These are phyloP conservation scores for Sebastes diploproa DNA, from an alignment of 2,797 vertebrate species.

Conservation along the genomic window DNA sequence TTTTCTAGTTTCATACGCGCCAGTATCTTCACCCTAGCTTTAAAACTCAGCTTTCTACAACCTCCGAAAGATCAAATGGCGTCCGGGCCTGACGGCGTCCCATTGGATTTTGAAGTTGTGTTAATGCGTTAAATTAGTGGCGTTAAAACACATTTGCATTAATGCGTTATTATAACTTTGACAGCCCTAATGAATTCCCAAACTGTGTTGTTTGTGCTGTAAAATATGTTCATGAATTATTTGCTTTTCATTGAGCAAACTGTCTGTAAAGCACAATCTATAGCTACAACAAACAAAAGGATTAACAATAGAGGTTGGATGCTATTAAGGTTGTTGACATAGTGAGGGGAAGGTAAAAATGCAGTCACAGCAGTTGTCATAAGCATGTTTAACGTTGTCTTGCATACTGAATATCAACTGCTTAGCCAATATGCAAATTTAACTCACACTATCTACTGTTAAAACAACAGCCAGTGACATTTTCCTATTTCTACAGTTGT, in stretches of 20 bases:
- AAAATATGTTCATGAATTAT: background rate
- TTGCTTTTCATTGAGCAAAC: background rate
- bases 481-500: background rate
- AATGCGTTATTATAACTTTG: too few relatives aligned
- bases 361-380: background rate
- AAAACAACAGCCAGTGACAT: background rate
- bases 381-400: background rate
- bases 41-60: too few relatives aligned
- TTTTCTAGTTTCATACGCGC: accelerated
- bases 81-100: too few relatives aligned
- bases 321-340: constrained; percentile 18
- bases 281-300: background rate
- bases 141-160: background rate
- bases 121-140: too few relatives aligned
- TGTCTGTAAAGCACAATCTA: background rate
- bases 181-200: background rate
- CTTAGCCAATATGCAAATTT: background rate
- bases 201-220: background rate
- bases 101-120: too few relatives aligned
- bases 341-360: background rate
- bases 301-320: background rate
- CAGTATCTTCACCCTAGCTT: too few relatives aligned
- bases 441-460: background rate
- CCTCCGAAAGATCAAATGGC: too few relatives aligned
- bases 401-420: background rate